Evolutionary conservation across 92 coral and sea anemone species (phyloP).

Genomic region (Phenganax subtilis): DNA sequence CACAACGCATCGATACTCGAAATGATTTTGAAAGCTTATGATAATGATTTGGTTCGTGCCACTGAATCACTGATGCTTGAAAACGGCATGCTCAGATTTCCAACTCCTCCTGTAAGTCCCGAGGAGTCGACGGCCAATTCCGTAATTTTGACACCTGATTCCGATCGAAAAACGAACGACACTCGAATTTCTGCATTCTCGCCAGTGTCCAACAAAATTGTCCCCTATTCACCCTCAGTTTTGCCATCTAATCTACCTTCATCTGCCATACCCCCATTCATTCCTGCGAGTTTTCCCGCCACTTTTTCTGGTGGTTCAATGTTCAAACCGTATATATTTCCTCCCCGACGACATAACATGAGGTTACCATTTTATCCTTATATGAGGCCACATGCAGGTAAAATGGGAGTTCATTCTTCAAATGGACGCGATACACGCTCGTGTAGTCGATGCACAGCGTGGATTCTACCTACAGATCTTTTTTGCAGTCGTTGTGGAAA

Average conservation of each 20-base stretch:
- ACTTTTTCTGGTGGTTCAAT: conserved; percentile 24
- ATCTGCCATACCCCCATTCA: conserved; percentile 25
- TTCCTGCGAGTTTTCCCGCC: conserved; percentile 6
- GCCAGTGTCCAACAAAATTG: conserved; percentile 46
- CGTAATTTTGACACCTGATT: conserved; percentile 11
- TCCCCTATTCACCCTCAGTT: conserved; percentile 31
- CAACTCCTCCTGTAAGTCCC: conserved; percentile 42
- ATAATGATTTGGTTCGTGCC: conserved; percentile 82
- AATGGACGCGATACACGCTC: conserved; percentile 31
- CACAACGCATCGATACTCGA: conserved; percentile 81
- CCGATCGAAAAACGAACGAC: conserved; percentile 22
- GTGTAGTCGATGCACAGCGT: conserved; percentile 60
- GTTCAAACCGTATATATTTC: conserved; percentile 29
- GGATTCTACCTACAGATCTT: conserved; percentile 72
- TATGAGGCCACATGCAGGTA: conserved; percentile 23
- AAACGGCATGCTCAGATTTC: conserved; percentile 43
- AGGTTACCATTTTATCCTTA: conserved; percentile 32
- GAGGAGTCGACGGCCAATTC: conserved; percentile 29
- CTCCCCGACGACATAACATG: conserved; percentile 37
- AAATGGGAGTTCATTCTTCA: conserved; percentile 6
- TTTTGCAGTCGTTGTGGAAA: conserved; percentile 98
- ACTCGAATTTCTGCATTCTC: conserved; percentile 76
- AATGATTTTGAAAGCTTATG: conserved; percentile 84
- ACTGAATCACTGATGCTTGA: conserved; percentile 90
- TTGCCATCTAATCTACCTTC: conserved; percentile 25